phyloP scores from a whole-genome alignment of 2,113 vertebrate genomes.

The Okapia johnstoni region DNA sequence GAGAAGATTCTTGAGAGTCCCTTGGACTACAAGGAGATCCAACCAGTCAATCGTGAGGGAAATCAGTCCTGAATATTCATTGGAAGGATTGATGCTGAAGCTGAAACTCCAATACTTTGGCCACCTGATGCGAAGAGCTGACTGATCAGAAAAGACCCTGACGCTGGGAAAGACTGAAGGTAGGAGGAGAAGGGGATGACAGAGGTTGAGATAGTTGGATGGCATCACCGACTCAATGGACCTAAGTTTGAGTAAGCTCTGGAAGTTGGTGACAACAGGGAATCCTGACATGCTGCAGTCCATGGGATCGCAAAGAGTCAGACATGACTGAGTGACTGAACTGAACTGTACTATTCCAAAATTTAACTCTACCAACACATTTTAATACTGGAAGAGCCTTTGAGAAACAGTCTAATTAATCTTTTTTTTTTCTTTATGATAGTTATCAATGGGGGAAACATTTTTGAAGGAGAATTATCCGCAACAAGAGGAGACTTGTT shows the following conservation, averaged over 20 bases:
- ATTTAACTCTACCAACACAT: background rate
- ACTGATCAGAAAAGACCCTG: background rate
- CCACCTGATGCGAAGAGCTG: accelerated
- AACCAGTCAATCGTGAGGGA: background rate
- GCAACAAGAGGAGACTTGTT: background rate
- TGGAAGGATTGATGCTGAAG: background rate
- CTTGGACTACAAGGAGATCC: background rate
- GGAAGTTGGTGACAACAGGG: background rate
- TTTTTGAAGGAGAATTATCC: background rate
- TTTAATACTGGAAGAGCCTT: background rate
- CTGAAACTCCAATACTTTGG: background rate
- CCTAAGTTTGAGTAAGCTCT: background rate
- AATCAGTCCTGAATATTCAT: background rate
- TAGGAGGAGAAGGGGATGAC: accelerated
- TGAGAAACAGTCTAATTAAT: background rate
- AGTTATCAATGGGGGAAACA: background rate
- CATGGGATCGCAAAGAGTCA: background rate
- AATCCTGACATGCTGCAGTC: background rate
- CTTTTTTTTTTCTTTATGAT: background rate
- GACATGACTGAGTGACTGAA: background rate
- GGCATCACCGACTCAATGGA: background rate
- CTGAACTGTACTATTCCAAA: background rate
- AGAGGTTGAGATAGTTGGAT: background rate
- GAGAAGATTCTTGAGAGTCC: background rate
- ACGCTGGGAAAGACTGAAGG: background rate